Percentiles rank a stretch among this genome's conserved stretches.
Conservation (phyloP, 1,140 invertebrate species). For the Drosophila repletoides region DNA sequence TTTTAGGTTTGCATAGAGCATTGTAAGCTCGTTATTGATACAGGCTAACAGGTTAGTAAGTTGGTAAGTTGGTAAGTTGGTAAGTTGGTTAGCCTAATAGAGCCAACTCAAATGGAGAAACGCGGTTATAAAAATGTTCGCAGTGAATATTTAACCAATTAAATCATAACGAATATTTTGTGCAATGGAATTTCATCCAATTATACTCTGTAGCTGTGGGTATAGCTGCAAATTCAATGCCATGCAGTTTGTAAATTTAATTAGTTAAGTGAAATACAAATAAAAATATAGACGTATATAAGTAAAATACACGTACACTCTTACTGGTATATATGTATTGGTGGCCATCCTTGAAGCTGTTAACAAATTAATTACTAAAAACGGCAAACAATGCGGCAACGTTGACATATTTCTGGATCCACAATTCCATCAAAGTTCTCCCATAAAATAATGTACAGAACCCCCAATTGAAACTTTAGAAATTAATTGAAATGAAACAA, state of each 20-base stretch:
- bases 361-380: constrained; percentile 69
- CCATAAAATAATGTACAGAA: constrained; percentile 1
- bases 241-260: constrained; percentile 55
- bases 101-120: constrained; percentile 22
- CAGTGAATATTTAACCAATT: neutral
- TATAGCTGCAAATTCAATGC: constrained; percentile 21
- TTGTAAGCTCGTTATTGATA: constrained; percentile 69
- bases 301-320: neutral
- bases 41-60: constrained; percentile 68
- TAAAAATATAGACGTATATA: constrained; percentile 15
- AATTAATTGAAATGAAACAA: constrained; percentile 12
- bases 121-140: neutral
- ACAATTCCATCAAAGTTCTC: constrained; percentile 34
- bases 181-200: constrained; percentile 10
- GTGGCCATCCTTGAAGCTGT: constrained; percentile 28
- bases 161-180: neutral
- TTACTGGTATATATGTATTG: constrained; percentile 5
- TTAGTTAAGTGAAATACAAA: constrained; percentile 68
- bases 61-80: no score
- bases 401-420: constrained; percentile 52
- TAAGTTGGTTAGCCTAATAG: constrained; percentile 57
- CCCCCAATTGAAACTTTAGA: constrained; percentile 9
- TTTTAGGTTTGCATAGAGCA: constrained; percentile 5
- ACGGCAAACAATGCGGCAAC: constrained; percentile 53
- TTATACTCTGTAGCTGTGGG: constrained; percentile 7